Percentiles rank a stretch among this genome's conserved stretches.
phyloP scores from a whole-genome alignment of 35 echinoderm and acorn worm species.

The Diadema setosum region DNA sequence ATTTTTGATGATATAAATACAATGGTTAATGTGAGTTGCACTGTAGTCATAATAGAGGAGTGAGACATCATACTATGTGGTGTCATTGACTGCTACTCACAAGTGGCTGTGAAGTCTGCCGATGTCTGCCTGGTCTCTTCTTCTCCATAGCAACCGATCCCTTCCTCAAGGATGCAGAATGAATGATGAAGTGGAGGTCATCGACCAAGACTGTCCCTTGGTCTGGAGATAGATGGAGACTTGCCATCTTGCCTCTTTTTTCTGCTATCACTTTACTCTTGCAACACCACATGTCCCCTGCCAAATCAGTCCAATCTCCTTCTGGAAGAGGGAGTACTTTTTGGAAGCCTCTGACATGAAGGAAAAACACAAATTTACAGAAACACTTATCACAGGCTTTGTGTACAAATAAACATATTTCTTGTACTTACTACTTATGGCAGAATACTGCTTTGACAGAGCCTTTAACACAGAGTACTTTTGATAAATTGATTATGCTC shows the following conservation, averaged over 20 bases:
- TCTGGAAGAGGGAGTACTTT: neutral
- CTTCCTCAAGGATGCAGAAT: neutral
- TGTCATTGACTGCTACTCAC: no score
- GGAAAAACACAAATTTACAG: neutral
- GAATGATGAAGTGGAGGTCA: neutral
- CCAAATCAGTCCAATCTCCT: neutral
- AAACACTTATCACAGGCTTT: no score
- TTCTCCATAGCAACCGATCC: neutral
- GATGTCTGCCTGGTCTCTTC: neutral
- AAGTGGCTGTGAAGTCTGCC: neutral
- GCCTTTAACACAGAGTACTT: no score
- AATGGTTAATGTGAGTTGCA: no score
- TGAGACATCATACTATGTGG: no score
- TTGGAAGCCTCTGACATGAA: neutral
- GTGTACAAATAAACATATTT: no score
- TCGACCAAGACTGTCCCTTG: neutral
- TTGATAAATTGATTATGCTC: no score
- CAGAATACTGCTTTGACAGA: no score
- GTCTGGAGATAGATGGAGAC: neutral
- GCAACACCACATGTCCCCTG: conserved; percentile 5
- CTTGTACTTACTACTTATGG: no score
- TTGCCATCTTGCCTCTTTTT: neutral
- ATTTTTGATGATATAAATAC: no score
- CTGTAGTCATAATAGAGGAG: no score
- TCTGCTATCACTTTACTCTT: conserved; percentile 3